Base-by-base conservation (phyloP, 2,888 invertebrate species). In the Leptothorax acervorum region DNA sequence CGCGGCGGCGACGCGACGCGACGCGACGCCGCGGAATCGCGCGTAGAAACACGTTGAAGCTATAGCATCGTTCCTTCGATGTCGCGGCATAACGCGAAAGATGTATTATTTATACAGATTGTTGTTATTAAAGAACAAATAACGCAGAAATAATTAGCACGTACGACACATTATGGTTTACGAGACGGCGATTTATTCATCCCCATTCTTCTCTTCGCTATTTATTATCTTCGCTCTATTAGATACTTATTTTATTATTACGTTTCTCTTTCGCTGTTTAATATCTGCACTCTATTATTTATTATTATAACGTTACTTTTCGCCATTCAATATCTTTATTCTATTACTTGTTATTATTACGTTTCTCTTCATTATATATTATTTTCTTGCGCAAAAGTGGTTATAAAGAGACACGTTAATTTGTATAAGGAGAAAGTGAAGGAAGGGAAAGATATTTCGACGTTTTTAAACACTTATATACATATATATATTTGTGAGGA, bases 41-140 rank as follows among this genome's bases (percentile, higher is more conserved):
- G 71, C 51, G 60, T 28, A 82, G 51, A 86, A 82, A 81, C 60
- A 68, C 70, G 57, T 57, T 60, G 68, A 23, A 23, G 68, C 70
- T 48, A 48, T 70, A 76, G 74, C 71, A 60, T 82, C 76, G 66
- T 84, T 63, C 84, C 73, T 78, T 82, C 81, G 82, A 84, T 74
- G 75, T 84, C 84, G 79, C 82, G 70, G 65, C 82, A 71, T 74
- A 45, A 87, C 76, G 85, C 63, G 57, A 68, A 68, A 87, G 78
- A 87, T 87, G 87, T 87, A 86, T 87, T 87, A 87, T 87, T 86
- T 87, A 87, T 87, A 85, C 85, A 65, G 83, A 87, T 83, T 87
- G 83, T 85, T 87, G 82, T 87, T 85, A 86, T 87, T 87, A 85
- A 85, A 86, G 73, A 35, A 86, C 55, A 84, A 86, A 87, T 85